Evolutionary conservation across 2,888 invertebrate species (phyloP), one percentile per base, ranked within the genome.

Genomic region (Deilephila porcellus): DNA sequence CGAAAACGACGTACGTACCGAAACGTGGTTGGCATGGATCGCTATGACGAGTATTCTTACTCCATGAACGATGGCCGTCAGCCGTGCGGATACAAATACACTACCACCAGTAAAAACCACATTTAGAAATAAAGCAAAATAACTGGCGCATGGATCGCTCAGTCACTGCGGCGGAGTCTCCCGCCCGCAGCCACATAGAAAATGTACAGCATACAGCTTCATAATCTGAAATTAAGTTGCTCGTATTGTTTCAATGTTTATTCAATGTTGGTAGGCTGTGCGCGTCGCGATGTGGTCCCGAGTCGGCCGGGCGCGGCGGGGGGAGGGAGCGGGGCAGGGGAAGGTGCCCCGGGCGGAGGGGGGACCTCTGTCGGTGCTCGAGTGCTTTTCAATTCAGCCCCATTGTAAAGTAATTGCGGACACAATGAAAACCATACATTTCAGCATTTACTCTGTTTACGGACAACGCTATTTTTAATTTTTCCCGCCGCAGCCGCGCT

Each of bases 401-500:
- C 79, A 85, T 86, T 85, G 82, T 86, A 82, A 82, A 78, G 79
- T 84, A 81, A 85, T 83, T 86, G 83, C 77, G 80, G 80, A 78
- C 77, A 84, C 81, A 86, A 83, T 84, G 79, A 81, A 83, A 80
- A 78, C 80, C 78, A 80, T 81, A 82, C 79, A 83, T 84, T 83
- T 81, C 75, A 77, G 73, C 75, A 70, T 76, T 78, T 81, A 67
- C 67, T 25, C 25, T 67, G 67, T 67, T 67, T 67, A 67, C 67
- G 20, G 25, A 67, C 52, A 19, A 25, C 52, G 67, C 52, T 17
- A 81, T 82, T 82, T 80, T 79, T 80, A 76, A 74, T 78, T 70
- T 34, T 11, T 19, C 32, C 29, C 34, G 63, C 34, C 8, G 8
- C 19, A 34, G 37, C 34, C 19, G 17, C 62, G 32, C 14, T 62